Evolutionary conservation across 1,140 invertebrate genomes (phyloP).

Genomic region (Panagrolaimus sp.): DNA sequence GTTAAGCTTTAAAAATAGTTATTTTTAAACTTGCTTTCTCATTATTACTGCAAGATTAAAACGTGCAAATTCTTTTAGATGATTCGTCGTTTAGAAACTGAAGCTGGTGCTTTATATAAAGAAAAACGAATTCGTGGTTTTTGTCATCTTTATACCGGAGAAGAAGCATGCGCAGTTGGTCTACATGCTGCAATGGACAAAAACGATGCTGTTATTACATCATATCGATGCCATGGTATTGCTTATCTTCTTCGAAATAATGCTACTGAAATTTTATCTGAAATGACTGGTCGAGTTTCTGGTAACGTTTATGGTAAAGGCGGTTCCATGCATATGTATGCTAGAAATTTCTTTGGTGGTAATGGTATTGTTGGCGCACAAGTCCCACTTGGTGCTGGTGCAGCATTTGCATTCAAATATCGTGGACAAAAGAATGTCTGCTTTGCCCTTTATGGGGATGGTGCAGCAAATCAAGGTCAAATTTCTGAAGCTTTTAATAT

Average conservation of each 20-base stretch:
- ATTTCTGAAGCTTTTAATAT: slow-evolving; percentile 65
- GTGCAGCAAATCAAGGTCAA: slow-evolving; percentile 85
- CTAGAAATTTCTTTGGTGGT: slow-evolving; percentile 84
- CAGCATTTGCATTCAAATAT: slow-evolving; percentile 87
- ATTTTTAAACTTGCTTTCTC: no score
- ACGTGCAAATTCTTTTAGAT: slow-evolving; percentile 63
- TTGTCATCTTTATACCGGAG: slow-evolving; percentile 91
- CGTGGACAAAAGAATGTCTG: slow-evolving; percentile 72
- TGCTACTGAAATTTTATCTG: slow-evolving; percentile 72
- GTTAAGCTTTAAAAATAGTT: no score
- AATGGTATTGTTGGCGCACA: slow-evolving; percentile 97
- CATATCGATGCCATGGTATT: slow-evolving; percentile 92
- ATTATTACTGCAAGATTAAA: no score
- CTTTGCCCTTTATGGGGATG: slow-evolving; percentile 85
- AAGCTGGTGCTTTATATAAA: slow-evolving; percentile 84
- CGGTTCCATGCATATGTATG: slow-evolving; percentile 64
- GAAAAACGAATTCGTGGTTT: slow-evolving; percentile 90
- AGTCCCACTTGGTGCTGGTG: slow-evolving; percentile 82
- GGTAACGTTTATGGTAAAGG: slow-evolving; percentile 89
- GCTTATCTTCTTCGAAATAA: slow-evolving; percentile 80
- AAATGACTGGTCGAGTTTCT: slow-evolving; percentile 70
- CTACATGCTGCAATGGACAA: slow-evolving; percentile 68
- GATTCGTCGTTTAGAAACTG: slow-evolving; percentile 81
- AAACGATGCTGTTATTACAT: slow-evolving; percentile 83
- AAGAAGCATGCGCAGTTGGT: slow-evolving; percentile 75